Evolutionary conservation across 1,140 invertebrate genomes (phyloP).

Genomic region (Neodiprion lecontei): DNA sequence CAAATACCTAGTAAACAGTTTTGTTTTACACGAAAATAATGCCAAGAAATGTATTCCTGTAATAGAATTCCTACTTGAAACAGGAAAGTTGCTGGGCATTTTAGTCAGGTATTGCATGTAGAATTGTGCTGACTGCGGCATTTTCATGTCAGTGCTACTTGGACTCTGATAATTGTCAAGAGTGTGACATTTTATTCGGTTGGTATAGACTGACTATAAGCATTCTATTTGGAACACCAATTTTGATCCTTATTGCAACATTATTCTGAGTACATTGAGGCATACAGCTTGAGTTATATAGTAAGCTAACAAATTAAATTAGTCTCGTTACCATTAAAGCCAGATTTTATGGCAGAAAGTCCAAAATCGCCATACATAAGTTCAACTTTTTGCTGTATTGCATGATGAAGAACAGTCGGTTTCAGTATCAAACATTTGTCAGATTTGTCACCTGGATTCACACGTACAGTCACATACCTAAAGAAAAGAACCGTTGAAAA

Average conservation of each 20-base stretch:
- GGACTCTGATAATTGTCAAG: too few relatives aligned
- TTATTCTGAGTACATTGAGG: not conserved
- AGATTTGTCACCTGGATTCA: conserved; percentile 56
- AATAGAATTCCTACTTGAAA: too few relatives aligned
- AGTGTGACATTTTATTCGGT: too few relatives aligned
- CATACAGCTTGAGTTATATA: not conserved
- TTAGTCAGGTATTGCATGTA: too few relatives aligned
- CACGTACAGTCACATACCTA: conserved; percentile 72
- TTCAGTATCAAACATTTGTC: conserved; percentile 66
- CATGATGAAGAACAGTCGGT: conserved; percentile 64
- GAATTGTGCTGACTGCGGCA: too few relatives aligned
- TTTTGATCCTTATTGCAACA: not conserved
- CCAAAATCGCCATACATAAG: conserved; percentile 78
- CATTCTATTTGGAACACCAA: not conserved
- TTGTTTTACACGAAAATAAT: too few relatives aligned
- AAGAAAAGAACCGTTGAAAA: conserved; percentile 34
- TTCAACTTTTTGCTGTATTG: conserved; percentile 69
- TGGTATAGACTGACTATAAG: too few relatives aligned
- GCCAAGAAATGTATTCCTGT: too few relatives aligned
- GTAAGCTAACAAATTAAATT: not conserved
- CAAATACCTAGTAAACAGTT: too few relatives aligned
- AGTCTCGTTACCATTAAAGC: conserved; percentile 63
- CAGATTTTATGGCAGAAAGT: conserved; percentile 69
- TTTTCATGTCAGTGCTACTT: too few relatives aligned
- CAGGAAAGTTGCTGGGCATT: too few relatives aligned